A percentile compares a stretch with the other conserved stretches of the same genome.
phyloP scores from a whole-genome alignment of 1,140 invertebrate genomes.

The Oscheius sp. region DNA sequence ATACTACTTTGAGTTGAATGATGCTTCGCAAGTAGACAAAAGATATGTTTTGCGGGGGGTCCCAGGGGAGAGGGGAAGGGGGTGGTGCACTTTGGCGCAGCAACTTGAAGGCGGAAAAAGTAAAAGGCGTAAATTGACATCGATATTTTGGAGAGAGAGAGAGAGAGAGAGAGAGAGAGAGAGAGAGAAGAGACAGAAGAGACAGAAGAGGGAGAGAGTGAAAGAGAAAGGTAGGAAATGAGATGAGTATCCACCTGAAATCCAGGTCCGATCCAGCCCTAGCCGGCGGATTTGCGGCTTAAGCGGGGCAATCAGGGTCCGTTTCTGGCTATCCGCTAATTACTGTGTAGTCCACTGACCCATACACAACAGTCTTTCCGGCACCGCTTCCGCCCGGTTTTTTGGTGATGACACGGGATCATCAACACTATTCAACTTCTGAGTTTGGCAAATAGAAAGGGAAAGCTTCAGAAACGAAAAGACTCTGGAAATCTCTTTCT shows the following conservation, averaged over 20 bases:
- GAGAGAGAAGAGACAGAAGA: background rate
- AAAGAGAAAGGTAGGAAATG: background rate
- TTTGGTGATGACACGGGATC: no score
- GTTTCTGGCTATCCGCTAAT: background rate
- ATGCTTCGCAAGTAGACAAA: background rate
- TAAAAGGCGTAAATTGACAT: no score
- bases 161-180: background rate
- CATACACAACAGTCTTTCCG: no score
- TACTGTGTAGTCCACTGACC: background rate
- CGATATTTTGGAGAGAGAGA: background rate
- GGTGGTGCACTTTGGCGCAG: background rate
- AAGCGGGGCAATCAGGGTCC: conserved; percentile 1
- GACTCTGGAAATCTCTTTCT: background rate
- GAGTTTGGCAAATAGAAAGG: no score
- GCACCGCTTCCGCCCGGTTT: no score
- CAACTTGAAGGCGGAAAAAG: no score
- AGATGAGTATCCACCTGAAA: background rate
- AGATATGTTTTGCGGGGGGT: background rate
- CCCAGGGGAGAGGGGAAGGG: background rate
- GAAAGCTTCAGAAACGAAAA: no score
- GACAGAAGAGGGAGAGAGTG: background rate
- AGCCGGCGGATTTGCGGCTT: background rate
- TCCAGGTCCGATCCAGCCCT: background rate
- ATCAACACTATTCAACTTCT: no score
- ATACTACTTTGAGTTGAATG: no score